Evolutionary conservation across 2,797 vertebrate species (phyloP), one percentile per base, ranked within the genome.

Genomic region (Mallotus villosus): DNA sequence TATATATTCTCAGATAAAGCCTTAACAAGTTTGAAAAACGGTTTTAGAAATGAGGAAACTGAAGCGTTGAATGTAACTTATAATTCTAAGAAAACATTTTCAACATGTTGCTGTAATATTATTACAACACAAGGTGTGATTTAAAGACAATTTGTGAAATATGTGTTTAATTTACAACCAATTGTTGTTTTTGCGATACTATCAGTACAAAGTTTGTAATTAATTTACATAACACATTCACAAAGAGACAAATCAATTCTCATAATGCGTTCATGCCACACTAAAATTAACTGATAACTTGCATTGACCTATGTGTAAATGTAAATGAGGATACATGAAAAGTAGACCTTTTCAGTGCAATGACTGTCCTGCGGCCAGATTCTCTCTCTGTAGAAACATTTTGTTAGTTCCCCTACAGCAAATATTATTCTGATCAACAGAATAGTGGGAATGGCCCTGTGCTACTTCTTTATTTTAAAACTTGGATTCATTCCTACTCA

Each of bases 41-140:
- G 74, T 70, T 81, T 34, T 80, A 85, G 85, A 80, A 84, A 75
- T 82, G 81, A 77, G 82, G 77, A 80, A 84, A 79, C 68, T 62
- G 53, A 22, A 81, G 69, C 82, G 79, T 72, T 85, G 90, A 92
- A 90, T 90, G 91, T 91, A 89, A 75, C 89, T 82, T 74, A 77
- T 79, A 77, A 79, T 84, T 73, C 77, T 66, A 41, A 85, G 73
- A 79, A 73, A 81, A 74, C 74, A 72, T 83, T 81, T 75, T 74
- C 73, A 84, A 62, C 71, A 75, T 75, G 81, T 86, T 68, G 27
- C 69, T 86, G 78, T 72, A 82, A 83, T 85, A 74, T 69, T 69
- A 59, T 22, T 60, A 77, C 22, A 71, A 84, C 80, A 85, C 74
- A 27, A 78, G 70, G 66, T 81, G 65, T 82, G 67, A 66, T 80